phyloP scores from a whole-genome alignment of 2,797 vertebrate genomes.

The Oreochromis mossambicus region DNA sequence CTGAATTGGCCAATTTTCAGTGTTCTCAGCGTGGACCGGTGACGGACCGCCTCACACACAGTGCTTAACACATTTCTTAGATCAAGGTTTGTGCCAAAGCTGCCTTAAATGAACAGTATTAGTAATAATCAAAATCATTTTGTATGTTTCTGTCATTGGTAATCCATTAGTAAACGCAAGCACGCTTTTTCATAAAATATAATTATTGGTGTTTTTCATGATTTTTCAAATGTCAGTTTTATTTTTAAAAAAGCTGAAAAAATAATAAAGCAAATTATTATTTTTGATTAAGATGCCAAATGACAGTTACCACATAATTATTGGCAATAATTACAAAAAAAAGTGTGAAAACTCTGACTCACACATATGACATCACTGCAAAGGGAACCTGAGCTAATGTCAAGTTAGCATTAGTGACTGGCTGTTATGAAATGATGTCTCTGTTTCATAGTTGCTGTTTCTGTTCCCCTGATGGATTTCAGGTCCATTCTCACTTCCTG shows the following conservation, averaged over 20 bases:
- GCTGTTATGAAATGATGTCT: not conserved
- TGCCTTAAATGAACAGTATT: not conserved
- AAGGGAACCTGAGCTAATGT: not conserved
- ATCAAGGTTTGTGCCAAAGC: not conserved
- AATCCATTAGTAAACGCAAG: not conserved
- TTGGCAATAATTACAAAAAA: not conserved
- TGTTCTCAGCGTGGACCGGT: not conserved
- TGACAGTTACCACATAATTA: not conserved
- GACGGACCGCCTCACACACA: rapidly evolving
- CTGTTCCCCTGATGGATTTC: not conserved
- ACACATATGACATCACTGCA: not conserved
- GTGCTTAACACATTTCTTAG: not conserved
- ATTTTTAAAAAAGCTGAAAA: not conserved
- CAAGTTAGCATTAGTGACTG: not conserved
- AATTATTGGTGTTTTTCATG: not conserved
- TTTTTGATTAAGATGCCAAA: not conserved
- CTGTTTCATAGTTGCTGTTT: not conserved
- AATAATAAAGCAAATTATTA: not conserved
- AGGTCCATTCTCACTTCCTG: too few species aligned
- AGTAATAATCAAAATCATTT: not conserved
- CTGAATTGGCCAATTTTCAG: not conserved
- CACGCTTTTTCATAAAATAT: not conserved
- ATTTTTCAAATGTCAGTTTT: not conserved
- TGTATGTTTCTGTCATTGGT: not conserved
- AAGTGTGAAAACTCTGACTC: not conserved